Base-by-base conservation (phyloP, 35 echinoderm and acorn worm genomes). In the Apostichopus californicus region DNA sequence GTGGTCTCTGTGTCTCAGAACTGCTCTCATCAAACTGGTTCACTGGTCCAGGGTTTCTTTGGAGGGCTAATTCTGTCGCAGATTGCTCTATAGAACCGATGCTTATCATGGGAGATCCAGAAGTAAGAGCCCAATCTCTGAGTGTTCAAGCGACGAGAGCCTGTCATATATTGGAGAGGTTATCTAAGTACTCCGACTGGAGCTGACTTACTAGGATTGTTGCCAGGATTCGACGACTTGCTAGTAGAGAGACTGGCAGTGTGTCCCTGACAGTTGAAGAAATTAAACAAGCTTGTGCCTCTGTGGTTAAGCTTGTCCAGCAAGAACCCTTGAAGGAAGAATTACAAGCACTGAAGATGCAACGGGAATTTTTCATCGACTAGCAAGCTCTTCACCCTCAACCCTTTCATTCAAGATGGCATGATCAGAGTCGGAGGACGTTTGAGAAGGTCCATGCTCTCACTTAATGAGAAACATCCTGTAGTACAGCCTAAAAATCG, bases 241-340 rank as follows among this genome's bases (percentile, higher is more conserved):
- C 24, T 25, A 25, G 24, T 25, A 25, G 24, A 25, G 24, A 25
- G 24, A 25, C 24, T 25, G 24, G 24, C 24, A 25, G 24, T 25
- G 24, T 25, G 24, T 25, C 24, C 24, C 24, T 25, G 24, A 25
- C 24, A 25, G 24, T 25, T 25, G 24, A 25, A 25, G 24, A 87
- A 28, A 75, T 87, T 10, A 24, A 93, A 8, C 34, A 93, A 14
- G 78, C 68, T 60, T n/a, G 72, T 25, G 24, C 24, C 24, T 25
- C 24, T 25, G 24, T 25, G 24, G 24, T 25, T 25, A 25, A 25
- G 24, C 24, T 25, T 25, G 24, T 25, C 24, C 24, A 25, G 24
- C 24, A 25, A 25, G 24, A 25, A 25, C 24, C 63, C 65, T 93
- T 93, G 22, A 13, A 66, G 5, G 72, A 79, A 78, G 92, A 93